Percentiles rank a stretch among this genome's conserved stretches.
Evolutionary conservation across 2,113 vertebrate genomes (phyloP).

Genomic region (Rynchops niger): DNA sequence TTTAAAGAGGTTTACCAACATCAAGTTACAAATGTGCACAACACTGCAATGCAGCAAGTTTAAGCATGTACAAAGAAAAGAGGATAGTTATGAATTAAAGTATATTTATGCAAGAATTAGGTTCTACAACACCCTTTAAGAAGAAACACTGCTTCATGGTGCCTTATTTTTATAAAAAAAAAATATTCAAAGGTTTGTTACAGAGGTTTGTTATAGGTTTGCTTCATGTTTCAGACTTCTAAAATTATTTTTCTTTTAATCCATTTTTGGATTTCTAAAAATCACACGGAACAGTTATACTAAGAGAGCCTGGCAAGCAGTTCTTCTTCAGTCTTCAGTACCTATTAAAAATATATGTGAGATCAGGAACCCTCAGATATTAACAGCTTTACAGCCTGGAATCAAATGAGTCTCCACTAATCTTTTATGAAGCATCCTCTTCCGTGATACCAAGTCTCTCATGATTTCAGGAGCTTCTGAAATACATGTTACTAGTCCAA

Average conservation of each 20-base stretch:
- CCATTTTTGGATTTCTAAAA: background rate
- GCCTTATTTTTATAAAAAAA: background rate
- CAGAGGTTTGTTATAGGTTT: background rate
- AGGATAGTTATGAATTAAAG: background rate
- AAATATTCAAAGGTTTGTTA: background rate
- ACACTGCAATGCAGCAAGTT: background rate
- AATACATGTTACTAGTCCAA: background rate
- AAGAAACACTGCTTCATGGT: background rate
- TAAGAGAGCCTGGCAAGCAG: background rate
- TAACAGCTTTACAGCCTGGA: background rate
- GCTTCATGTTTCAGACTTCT: background rate
- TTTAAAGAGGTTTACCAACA: background rate
- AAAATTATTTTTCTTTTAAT: background rate
- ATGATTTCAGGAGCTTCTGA: conserved; percentile 1
- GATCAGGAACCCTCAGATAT: background rate
- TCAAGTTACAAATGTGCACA: background rate
- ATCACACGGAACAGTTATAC: background rate
- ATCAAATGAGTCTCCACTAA: background rate
- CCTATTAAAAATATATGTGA: conserved; percentile 5
- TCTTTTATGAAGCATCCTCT: background rate
- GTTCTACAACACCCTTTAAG: background rate
- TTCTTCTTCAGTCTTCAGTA: background rate
- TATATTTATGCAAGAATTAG: background rate
- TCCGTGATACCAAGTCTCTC: background rate
- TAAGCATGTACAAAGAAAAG: background rate